phyloP scores from a whole-genome alignment of 2,113 vertebrate genomes.

The Python bivittatus region DNA sequence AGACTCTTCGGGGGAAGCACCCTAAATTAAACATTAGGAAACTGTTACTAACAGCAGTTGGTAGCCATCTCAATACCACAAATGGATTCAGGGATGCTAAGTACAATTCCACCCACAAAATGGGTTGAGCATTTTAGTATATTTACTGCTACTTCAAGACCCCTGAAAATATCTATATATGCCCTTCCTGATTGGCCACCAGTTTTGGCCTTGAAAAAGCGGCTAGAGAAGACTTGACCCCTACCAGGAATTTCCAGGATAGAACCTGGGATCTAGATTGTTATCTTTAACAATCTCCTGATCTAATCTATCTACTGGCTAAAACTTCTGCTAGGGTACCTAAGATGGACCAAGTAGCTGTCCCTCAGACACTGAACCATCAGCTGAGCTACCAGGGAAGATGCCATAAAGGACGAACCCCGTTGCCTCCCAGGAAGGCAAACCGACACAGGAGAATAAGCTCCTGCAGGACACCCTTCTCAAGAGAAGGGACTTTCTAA shows the following conservation, averaged over 20 bases:
- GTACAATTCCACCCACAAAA: background rate
- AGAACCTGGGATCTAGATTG: background rate
- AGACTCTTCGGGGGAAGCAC: background rate
- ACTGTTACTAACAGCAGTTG: background rate
- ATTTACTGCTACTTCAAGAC: background rate
- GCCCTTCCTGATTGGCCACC: background rate
- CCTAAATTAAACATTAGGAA: background rate
- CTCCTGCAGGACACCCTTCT: no score
- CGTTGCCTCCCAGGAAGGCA: no score
- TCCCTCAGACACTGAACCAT: no score
- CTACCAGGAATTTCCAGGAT: background rate
- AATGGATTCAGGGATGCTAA: background rate
- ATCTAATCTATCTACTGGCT: background rate
- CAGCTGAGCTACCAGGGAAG: no score
- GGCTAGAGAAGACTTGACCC: background rate
- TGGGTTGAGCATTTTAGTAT: background rate
- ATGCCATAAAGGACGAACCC: no score
- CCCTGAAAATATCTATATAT: background rate
- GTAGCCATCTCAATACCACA: background rate
- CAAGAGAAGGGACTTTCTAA: no score
- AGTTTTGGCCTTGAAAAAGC: background rate
- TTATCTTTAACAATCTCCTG: background rate
- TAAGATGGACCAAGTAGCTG: no score
- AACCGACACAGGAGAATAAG: no score
- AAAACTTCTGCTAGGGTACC: no score